These are phyloP conservation scores for Congeria kusceri DNA, from an alignment of 2,888 invertebrate genomes.

Conservation along the genomic window DNA sequence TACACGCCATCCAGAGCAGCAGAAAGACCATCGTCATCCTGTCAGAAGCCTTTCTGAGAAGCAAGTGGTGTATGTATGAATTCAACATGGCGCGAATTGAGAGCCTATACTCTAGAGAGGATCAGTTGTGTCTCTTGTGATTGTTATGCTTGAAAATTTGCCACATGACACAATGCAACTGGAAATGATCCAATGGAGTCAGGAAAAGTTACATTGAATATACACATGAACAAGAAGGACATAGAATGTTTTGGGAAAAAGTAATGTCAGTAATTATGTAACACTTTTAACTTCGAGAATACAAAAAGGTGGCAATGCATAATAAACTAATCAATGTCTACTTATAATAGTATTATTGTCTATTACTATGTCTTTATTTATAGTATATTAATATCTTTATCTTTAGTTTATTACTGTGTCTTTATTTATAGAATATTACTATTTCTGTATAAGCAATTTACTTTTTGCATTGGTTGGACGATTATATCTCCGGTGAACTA, in stretches of 20 bases:
- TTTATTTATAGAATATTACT: too few relatives aligned
- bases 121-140: neutral
- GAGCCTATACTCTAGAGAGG: constrained; percentile 2
- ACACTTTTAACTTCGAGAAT: too few relatives aligned
- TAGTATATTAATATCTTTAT: too few relatives aligned
- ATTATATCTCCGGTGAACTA: too few relatives aligned
- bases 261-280: too few relatives aligned
- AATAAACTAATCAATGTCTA: too few relatives aligned
- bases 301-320: too few relatives aligned
- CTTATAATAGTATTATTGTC: too few relatives aligned
- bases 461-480: too few relatives aligned
- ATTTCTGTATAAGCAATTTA: too few relatives aligned
- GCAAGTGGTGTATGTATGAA: constrained; percentile 21
- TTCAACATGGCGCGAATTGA: constrained; percentile 4
- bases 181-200: constrained; percentile 1
- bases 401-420: too few relatives aligned
- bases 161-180: neutral
- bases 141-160: constrained; percentile 18
- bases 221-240: constrained; percentile 18
- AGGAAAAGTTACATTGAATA: constrained; percentile 18
- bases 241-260: constrained; percentile 9
- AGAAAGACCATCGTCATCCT: constrained; percentile 6
- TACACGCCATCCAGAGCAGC: constrained; percentile 64
- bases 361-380: too few relatives aligned
- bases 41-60: constrained; percentile 1